Percentiles rank a stretch among this genome's conserved stretches.
Evolutionary conservation across 2,113 vertebrate species (phyloP).

Genomic region (Microtus oregoni): DNA sequence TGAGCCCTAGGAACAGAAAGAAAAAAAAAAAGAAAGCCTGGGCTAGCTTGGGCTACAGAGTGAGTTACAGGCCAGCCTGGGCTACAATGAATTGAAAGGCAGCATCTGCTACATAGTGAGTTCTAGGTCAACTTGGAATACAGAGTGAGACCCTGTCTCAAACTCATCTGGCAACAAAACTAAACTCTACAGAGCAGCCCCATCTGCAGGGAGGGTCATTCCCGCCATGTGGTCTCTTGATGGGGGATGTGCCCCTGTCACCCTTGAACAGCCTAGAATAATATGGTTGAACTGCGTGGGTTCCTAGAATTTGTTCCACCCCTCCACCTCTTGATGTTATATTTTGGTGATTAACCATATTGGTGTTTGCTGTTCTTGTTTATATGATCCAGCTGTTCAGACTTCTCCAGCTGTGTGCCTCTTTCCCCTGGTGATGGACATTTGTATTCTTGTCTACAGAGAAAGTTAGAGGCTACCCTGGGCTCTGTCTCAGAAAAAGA

Average conservation of each 20-base stretch:
- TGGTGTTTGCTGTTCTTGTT: rapidly evolving
- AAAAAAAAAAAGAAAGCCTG: not conserved
- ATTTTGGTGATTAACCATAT: no score
- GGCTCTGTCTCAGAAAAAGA: not conserved
- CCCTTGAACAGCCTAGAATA: rapidly evolving
- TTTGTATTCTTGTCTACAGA: not conserved
- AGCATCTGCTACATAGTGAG: not conserved
- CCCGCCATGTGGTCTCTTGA: not conserved
- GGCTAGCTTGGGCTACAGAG: not conserved
- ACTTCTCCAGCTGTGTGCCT: rapidly evolving
- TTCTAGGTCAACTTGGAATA: not conserved
- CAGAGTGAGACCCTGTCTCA: not conserved
- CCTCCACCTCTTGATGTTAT: rapidly evolving
- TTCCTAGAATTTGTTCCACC: not conserved
- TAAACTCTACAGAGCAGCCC: not conserved
- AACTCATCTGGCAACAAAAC: not conserved
- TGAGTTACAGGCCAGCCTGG: not conserved
- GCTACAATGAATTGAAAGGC: not conserved
- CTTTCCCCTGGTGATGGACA: no score
- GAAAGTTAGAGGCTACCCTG: not conserved
- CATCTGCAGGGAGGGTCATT: rapidly evolving
- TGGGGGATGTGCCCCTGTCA: not conserved
- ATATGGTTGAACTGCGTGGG: rapidly evolving
- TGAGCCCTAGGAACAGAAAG: not conserved
- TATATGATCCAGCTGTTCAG: rapidly evolving